Evolutionary conservation across 1,140 invertebrate genomes (phyloP).

Genomic region (Drosophila nigromelanica): DNA sequence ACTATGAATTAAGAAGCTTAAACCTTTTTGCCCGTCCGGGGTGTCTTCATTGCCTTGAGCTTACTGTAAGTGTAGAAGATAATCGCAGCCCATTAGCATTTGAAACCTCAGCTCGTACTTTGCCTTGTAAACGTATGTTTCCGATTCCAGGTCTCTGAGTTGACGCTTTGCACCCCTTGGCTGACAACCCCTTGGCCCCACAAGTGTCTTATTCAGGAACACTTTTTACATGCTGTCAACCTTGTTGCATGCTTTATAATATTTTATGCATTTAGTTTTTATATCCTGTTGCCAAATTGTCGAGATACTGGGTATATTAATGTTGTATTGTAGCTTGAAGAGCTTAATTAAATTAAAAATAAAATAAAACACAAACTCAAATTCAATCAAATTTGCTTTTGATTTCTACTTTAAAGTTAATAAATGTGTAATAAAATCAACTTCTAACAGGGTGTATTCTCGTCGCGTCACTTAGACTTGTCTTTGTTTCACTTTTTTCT

Average conservation of each 20-base stretch:
- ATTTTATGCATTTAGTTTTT: background rate
- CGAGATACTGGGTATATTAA: no score
- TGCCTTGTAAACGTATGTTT: constrained; percentile 21
- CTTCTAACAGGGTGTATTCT: constrained; percentile 1
- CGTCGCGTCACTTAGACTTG: background rate
- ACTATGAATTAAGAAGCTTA: background rate
- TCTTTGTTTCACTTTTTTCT: background rate
- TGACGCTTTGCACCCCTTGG: background rate
- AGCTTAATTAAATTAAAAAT: no score
- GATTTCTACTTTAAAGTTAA: no score
- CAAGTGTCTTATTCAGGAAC: constrained; percentile 10
- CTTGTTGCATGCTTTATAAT: constrained; percentile 22
- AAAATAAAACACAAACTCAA: no score
- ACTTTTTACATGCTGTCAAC: constrained; percentile 34
- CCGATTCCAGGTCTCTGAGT: constrained; percentile 1
- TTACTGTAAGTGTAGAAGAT: constrained; percentile 14
- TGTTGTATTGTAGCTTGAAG: no score
- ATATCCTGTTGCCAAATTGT: constrained; percentile 11
- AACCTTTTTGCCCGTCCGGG: background rate
- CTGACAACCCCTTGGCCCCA: background rate
- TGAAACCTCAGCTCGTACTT: constrained; percentile 31
- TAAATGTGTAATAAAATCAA: background rate
- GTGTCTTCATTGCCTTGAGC: background rate
- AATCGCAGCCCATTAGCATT: constrained; percentile 41
- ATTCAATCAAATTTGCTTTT: no score